phyloP scores from a whole-genome alignment of 2,888 invertebrate species.

The Andrena minutula region DNA sequence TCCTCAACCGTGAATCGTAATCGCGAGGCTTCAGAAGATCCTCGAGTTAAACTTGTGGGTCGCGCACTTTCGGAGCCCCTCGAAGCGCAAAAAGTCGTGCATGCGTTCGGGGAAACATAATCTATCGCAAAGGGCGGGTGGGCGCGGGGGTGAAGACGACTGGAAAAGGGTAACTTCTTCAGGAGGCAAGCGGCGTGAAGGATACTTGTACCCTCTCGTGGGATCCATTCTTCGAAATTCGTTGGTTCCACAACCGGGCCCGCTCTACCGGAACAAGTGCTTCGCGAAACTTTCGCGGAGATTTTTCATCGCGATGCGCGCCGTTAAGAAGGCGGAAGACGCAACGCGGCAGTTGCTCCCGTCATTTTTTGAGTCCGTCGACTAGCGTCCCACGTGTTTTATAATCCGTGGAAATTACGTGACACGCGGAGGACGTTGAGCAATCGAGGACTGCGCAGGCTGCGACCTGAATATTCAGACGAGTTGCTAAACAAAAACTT shows the following conservation, averaged over 20 bases:
- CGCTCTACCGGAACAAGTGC: slow-evolving; percentile 58
- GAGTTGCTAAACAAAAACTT: neutral
- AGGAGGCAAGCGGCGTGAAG: slow-evolving; percentile 65
- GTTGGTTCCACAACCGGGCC: slow-evolving; percentile 40
- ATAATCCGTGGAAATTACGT: neutral
- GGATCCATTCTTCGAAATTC: slow-evolving; percentile 68
- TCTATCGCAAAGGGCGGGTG: slow-evolving; percentile 29
- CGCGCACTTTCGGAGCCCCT: slow-evolving; percentile 37
- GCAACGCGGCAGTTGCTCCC: neutral
- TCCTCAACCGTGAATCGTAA: slow-evolving; percentile 39
- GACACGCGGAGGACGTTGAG: neutral
- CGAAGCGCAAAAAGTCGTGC: slow-evolving; percentile 27
- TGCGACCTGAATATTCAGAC: neutral
- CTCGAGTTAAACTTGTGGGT: slow-evolving; percentile 39
- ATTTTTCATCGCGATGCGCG: slow-evolving; percentile 7
- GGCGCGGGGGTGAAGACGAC: slow-evolving; percentile 34
- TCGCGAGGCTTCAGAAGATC: slow-evolving; percentile 38
- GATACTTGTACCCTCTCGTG: slow-evolving; percentile 46
- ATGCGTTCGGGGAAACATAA: slow-evolving; percentile 40
- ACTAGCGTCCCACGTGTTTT: neutral
- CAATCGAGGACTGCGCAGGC: neutral
- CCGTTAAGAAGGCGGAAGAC: slow-evolving; percentile 26
- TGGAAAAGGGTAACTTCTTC: slow-evolving; percentile 61
- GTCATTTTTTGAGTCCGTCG: neutral
- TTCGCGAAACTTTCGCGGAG: slow-evolving; percentile 38